phyloP scores from a whole-genome alignment of 2,113 vertebrate genomes.

The Charadrius vociferus region DNA sequence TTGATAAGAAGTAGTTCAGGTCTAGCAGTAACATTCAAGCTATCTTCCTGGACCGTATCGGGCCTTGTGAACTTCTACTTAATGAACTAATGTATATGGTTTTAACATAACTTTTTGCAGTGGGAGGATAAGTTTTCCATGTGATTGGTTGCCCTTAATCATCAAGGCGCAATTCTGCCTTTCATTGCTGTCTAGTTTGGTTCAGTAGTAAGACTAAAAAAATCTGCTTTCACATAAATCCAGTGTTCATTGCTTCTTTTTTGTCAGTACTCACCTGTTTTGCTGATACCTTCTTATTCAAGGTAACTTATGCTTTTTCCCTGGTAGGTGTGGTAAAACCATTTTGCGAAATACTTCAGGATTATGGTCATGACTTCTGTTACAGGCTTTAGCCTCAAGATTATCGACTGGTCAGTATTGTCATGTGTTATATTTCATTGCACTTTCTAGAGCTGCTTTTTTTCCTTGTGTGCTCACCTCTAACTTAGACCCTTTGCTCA shows the following conservation, averaged over 20 bases:
- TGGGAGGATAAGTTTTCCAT: not conserved
- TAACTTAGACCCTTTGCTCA: not conserved
- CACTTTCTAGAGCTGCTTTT: not conserved
- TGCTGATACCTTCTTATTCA: not conserved
- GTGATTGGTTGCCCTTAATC: not conserved
- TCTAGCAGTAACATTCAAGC: not conserved
- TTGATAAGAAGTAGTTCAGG: not conserved
- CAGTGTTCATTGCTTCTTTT: rapidly evolving
- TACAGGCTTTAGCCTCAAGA: not conserved
- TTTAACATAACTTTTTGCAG: not conserved
- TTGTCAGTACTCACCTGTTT: not conserved
- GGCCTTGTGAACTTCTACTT: not conserved
- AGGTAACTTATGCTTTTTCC: not conserved
- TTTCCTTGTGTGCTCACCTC: not conserved
- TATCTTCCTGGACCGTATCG: rapidly evolving
- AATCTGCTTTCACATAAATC: not conserved
- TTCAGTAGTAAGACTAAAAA: not conserved
- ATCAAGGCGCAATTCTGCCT: not conserved
- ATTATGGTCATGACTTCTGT: not conserved
- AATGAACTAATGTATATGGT: not conserved
- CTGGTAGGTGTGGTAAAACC: not conserved
- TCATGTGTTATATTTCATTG: not conserved
- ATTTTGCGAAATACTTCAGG: not conserved
- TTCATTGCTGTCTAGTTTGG: not conserved
- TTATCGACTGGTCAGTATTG: not conserved